Conservation (phyloP, 2,113 vertebrate species). For the Cercocebus atys region DNA sequence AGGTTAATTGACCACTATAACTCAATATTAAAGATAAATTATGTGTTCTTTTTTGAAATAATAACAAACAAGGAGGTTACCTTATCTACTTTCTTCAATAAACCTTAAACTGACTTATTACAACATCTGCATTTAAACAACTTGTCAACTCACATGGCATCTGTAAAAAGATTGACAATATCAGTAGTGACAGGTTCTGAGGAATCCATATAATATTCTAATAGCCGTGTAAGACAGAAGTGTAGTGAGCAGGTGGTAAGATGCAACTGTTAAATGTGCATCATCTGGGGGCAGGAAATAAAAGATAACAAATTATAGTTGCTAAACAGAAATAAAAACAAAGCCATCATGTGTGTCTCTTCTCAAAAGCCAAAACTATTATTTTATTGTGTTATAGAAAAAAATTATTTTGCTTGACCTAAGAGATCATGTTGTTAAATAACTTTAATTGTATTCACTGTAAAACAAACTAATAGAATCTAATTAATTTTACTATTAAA, state of each 20-base stretch:
- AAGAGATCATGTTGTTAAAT: neutral
- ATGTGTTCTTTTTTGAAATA: neutral
- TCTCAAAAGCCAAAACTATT: neutral
- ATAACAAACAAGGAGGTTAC: neutral
- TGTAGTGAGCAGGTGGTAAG: constrained; percentile 63
- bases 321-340: neutral
- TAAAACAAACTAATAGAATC: neutral
- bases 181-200: constrained; percentile 66
- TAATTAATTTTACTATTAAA: neutral
- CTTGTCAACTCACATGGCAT: constrained; percentile 1
- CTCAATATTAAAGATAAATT: neutral
- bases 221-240: constrained; percentile 54
- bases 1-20: neutral
- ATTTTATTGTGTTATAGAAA: neutral
- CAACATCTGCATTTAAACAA: neutral
- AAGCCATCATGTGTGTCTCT: neutral
- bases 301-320: neutral
- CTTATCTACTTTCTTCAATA: neutral
- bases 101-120: neutral
- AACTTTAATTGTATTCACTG: neutral
- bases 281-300: neutral
- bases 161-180: constrained; percentile 62
- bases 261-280: constrained; percentile 55
- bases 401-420: neutral
- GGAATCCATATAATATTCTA: constrained; percentile 48